Evolutionary conservation across 2,888 invertebrate species (phyloP).

Genomic region (Drosophila melanosoma): DNA sequence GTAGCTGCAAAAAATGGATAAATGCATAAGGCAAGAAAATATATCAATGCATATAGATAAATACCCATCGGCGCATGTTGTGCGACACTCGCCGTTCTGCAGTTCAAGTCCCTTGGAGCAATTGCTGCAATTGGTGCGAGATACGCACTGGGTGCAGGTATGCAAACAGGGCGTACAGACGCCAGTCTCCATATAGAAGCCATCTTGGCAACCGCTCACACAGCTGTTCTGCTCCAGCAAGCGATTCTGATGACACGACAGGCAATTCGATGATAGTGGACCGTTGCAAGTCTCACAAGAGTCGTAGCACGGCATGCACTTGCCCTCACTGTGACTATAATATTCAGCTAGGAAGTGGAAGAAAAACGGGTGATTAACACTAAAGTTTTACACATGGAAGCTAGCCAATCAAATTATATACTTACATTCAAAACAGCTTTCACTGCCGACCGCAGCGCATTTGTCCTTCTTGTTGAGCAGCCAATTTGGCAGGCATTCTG

Average conservation of each 20-base stretch:
- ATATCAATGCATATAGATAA: background rate
- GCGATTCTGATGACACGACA: conserved; percentile 90
- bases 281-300: conserved; percentile 94
- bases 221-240: conserved; percentile 90
- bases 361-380: conserved; percentile 38
- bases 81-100: conserved; percentile 93
- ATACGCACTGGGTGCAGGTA: conserved; percentile 91
- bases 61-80: conserved; percentile 91
- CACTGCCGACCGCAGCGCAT: conserved; percentile 90
- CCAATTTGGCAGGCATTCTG: conserved; percentile 91
- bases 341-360: conserved; percentile 87
- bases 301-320: conserved; percentile 91
- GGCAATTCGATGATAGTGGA: conserved; percentile 89
- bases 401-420: background rate
- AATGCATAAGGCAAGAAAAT: background rate
- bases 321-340: conserved; percentile 89
- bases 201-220: conserved; percentile 90
- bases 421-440: conserved; percentile 89
- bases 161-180: conserved; percentile 92
- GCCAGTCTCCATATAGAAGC: conserved; percentile 90
- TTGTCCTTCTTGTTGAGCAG: conserved; percentile 90
- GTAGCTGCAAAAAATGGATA: conserved; percentile 87
- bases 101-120: conserved; percentile 91
- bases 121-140: conserved; percentile 92
- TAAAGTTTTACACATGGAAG: background rate